phyloP scores from a whole-genome alignment of 2,888 invertebrate genomes.

The Crepidodera aurea region DNA sequence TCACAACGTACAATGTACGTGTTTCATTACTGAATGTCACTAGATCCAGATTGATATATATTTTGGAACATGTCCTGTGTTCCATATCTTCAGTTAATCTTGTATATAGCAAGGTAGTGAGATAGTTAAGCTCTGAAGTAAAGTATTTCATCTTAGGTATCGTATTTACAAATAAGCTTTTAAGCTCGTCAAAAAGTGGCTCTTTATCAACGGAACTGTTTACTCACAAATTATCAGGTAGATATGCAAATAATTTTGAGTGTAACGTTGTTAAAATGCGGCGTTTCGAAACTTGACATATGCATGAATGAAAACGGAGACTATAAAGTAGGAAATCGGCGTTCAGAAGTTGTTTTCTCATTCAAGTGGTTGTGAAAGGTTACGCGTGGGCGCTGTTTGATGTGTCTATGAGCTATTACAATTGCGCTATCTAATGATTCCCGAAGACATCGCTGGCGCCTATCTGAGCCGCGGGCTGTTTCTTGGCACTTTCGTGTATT shows the following conservation, averaged over 20 bases:
- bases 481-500: slow-evolving; percentile 41
- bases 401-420: slow-evolving; percentile 48
- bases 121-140: too few species aligned
- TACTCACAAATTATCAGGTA: slow-evolving; percentile 9
- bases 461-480: slow-evolving; percentile 39
- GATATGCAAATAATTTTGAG: slow-evolving; percentile 23
- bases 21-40: too few species aligned
- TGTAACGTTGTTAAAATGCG: slow-evolving; percentile 17
- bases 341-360: slow-evolving; percentile 48
- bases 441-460: slow-evolving; percentile 47
- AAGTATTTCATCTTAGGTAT: too few species aligned
- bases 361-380: slow-evolving; percentile 50
- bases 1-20: too few species aligned
- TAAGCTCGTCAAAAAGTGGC: background rate
- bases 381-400: slow-evolving; percentile 46
- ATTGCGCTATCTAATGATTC: slow-evolving; percentile 46
- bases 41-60: too few species aligned
- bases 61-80: too few species aligned
- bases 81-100: too few species aligned
- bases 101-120: too few species aligned
- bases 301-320: slow-evolving; percentile 45
- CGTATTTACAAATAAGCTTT: too few species aligned
- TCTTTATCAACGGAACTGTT: background rate
- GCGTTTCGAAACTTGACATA: slow-evolving; percentile 37
- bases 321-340: slow-evolving; percentile 46